Evolutionary conservation across 2,113 vertebrate species (phyloP), one percentile per base, ranked within the genome.

Genomic region (Peromyscus maniculatus): DNA sequence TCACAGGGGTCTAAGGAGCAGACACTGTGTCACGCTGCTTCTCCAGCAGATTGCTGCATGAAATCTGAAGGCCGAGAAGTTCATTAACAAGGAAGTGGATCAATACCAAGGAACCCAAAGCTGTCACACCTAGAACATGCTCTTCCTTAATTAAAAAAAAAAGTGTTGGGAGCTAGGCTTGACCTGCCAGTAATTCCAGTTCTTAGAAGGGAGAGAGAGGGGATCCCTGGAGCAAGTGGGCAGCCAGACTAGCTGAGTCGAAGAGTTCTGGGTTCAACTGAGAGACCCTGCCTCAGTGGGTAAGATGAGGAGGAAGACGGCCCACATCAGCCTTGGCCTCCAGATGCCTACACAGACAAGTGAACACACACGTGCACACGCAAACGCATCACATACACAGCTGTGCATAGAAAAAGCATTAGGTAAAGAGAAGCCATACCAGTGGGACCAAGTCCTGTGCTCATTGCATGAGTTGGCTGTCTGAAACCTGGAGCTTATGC

Each of bases 11-110:
- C 92, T 75, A 17, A 8, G 72, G 66, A 94, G 36, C n/a, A 74
- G 67, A 33, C 22, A 33, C 75, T 52, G 6, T 21, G 26, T 22
- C 19, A 16, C 12, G n/a, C 24, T 89, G n/a, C 24, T 80, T 59
- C n/a, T 52, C 57, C 17, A 16, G 43, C 21, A 9, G 55, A 59
- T 3, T 62, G 52, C 31, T 49, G 24, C 43, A 59, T 3, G 43
- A 75, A 78, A 79, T 92, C n/a, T 36, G 39, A 89, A 59, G 66
- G 66, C 77, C 86, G 1, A 62, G 87, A 80, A 36, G 31, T 19
- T 66, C 57, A 89, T 74, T 67, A n/a, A 33, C 89, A n/a, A 88
- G 82, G 67, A 94, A 92, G 82, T 49, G 46, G 87, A 92, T 57
- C 74, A 55, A 88, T 6, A 64, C 8, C 49, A 26, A 57, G 52